Conservation (phyloP, 2,113 vertebrate genomes). For the Ursus arctos region DNA sequence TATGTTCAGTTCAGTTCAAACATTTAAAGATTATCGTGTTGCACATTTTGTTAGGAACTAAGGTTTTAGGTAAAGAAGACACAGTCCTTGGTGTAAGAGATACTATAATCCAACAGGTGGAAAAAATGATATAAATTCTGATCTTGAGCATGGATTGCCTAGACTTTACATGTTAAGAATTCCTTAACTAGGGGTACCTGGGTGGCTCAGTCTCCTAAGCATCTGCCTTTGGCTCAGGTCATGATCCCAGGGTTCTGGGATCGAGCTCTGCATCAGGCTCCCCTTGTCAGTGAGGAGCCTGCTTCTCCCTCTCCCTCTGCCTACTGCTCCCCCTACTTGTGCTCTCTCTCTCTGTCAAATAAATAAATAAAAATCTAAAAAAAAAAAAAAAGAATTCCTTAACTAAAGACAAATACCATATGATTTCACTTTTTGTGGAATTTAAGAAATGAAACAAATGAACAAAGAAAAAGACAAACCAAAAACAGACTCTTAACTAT, state of each 20-base stretch:
- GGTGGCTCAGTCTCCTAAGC: not conserved
- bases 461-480: not conserved
- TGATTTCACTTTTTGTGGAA: not conserved
- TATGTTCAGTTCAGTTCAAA: not conserved
- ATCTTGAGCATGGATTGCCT: not conserved
- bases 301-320: not conserved
- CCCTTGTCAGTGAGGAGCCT: not conserved
- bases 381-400: not conserved
- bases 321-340: not conserved
- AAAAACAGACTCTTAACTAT: not conserved
- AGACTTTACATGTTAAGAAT: not conserved
- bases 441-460: not conserved
- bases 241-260: not conserved
- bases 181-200: not conserved
- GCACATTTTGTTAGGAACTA: not conserved
- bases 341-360: not conserved
- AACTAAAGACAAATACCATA: not conserved
- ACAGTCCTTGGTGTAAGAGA: not conserved
- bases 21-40: not conserved
- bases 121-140: not conserved
- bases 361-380: not conserved
- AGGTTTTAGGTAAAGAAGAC: not conserved
- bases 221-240: not conserved
- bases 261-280: not conserved
- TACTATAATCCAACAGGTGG: not conserved